Conservation (phyloP, 2,888 invertebrate species). For the Dicyrtoma fusca region DNA sequence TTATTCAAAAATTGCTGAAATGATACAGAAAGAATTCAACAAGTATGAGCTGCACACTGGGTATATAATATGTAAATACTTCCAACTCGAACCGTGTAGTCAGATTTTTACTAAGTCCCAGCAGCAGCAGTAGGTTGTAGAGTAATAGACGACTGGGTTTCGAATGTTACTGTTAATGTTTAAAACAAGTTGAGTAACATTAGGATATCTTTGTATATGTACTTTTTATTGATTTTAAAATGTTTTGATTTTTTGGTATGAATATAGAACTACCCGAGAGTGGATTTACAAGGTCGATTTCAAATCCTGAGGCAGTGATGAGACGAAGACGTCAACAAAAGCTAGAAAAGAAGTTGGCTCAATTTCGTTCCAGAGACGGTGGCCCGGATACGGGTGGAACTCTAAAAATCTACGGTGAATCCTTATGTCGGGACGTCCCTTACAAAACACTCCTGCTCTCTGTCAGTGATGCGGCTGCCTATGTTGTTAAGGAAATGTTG, state of each 20-base stretch:
- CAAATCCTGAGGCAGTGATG: conserved; percentile 99
- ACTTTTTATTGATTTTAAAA: not conserved
- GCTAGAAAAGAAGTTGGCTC: conserved; percentile 92
- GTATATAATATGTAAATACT: too few relatives aligned
- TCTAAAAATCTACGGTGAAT: conserved; percentile 93
- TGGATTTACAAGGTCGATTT: conserved; percentile 97
- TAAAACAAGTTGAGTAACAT: too few relatives aligned
- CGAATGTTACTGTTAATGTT: too few relatives aligned
- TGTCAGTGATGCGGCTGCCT: conserved; percentile 87
- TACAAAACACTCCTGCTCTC: conserved; percentile 96
- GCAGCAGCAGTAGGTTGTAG: too few relatives aligned
- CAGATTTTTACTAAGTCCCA: too few relatives aligned
- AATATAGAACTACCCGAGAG: conserved; percentile 89
- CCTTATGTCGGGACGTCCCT: conserved; percentile 93
- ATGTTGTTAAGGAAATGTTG: conserved; percentile 93
- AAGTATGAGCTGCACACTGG: too few relatives aligned
- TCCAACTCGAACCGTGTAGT: too few relatives aligned
- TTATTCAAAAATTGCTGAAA: too few relatives aligned
- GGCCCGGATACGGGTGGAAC: conserved; percentile 93
- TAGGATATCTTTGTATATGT: too few relatives aligned
- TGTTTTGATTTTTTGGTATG: conserved; percentile 40
- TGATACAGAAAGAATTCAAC: too few relatives aligned
- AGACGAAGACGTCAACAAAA: conserved; percentile 93
- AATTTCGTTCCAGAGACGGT: conserved; percentile 92
- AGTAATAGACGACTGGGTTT: too few relatives aligned